A percentile compares a stretch with the other conserved stretches of the same genome.
phyloP scores from a whole-genome alignment of 2,113 vertebrate species.

The Forbesichthys papilliferus region DNA sequence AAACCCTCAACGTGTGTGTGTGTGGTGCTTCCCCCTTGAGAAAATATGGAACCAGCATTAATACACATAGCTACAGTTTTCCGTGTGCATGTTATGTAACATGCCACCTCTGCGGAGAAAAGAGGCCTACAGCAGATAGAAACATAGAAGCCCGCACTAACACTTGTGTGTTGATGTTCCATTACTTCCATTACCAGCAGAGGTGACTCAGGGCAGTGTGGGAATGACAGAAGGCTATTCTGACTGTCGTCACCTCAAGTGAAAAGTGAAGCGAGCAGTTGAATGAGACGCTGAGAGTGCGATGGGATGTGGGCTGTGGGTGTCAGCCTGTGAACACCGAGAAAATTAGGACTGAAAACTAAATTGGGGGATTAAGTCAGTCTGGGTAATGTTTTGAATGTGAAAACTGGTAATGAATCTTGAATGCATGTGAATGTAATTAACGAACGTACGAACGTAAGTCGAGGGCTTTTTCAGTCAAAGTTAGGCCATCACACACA shows the following conservation, averaged over 20 bases:
- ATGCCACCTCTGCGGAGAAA: constrained; percentile 6
- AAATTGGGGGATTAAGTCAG: constrained; percentile 17
- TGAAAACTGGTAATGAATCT: background rate
- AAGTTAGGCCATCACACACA: background rate
- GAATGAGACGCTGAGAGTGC: constrained; percentile 19
- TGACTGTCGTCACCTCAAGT: constrained; percentile 35
- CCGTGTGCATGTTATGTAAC: constrained; percentile 60
- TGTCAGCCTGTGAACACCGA: constrained; percentile 28
- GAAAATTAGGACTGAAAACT: constrained; percentile 12
- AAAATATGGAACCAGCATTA: constrained; percentile 61
- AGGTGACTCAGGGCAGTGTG: constrained; percentile 47
- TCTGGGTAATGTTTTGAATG: constrained; percentile 2
- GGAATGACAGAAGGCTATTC: constrained; percentile 42
- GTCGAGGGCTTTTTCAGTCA: background rate
- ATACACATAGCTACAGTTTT: constrained; percentile 53
- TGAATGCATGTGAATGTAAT: background rate
- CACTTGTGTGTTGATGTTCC: constrained; percentile 55
- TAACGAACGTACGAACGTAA: no score
- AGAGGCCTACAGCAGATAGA: constrained; percentile 26
- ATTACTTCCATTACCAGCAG: constrained; percentile 42
- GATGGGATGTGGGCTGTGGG: constrained; percentile 22
- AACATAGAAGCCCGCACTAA: constrained; percentile 21
- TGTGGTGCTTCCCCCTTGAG: constrained; percentile 39
- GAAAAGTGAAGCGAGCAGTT: constrained; percentile 26
- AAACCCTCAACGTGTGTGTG: constrained; percentile 15